Conservation (phyloP, 2,113 vertebrate species). For the Rhabdomys dilectus region DNA sequence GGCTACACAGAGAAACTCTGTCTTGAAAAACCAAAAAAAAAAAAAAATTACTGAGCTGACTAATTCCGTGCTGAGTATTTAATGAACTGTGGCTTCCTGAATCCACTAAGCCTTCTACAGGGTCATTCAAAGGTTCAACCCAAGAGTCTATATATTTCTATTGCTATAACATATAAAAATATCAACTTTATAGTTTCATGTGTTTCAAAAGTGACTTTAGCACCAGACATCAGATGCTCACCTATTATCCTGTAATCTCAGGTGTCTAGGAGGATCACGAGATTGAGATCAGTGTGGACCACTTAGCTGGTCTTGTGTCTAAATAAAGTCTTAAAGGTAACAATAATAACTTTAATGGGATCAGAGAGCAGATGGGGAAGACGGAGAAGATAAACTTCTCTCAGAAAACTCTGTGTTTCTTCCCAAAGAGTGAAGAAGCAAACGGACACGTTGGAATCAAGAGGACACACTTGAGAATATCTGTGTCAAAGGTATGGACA, state of each 20-base stretch:
- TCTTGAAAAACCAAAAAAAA: too few species aligned
- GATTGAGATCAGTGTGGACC: neutral
- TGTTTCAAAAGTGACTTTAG: neutral
- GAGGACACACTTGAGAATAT: neutral
- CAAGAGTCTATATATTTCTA: neutral
- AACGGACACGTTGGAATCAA: neutral
- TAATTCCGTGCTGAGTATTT: neutral
- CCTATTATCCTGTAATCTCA: neutral
- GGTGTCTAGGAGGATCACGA: neutral
- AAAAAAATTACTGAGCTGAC: neutral
- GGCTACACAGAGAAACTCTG: too few species aligned
- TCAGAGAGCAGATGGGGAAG: neutral
- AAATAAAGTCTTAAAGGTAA: neutral
- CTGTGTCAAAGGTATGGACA: neutral
- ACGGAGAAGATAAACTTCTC: neutral
- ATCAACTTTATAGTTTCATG: neutral
- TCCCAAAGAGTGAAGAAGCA: neutral
- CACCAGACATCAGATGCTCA: neutral
- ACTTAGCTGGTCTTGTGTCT: neutral
- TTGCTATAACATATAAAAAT: neutral
- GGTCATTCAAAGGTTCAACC: neutral
- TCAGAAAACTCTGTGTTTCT: neutral
- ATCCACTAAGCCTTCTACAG: neutral
- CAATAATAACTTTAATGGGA: neutral
- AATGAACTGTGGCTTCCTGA: neutral